A percentile compares a stretch with the other conserved stretches of the same genome.
These are phyloP conservation scores for Lindbergichthys nudifrons DNA, from an alignment of 2,797 vertebrate genomes.

Conservation along the genomic window DNA sequence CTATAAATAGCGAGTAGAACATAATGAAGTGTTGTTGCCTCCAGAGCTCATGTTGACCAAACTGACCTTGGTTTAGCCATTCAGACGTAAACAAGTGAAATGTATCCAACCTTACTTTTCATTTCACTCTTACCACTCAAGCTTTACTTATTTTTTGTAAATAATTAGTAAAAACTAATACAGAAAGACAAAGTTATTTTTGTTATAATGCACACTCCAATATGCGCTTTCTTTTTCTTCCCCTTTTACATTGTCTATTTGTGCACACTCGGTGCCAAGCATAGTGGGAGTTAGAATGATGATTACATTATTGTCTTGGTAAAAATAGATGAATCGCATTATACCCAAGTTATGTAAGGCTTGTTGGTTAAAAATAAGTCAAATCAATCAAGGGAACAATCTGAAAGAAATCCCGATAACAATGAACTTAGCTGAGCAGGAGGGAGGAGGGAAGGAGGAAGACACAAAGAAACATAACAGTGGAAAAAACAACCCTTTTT, in stretches of 20 bases:
- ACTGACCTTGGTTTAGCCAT: conserved; percentile 16
- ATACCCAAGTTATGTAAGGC: neutral
- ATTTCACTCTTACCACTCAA: neutral
- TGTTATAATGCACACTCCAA: neutral
- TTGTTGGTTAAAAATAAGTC: conserved; percentile 1
- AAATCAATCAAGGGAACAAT: conserved; percentile 19
- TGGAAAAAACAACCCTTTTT: conserved; percentile 4
- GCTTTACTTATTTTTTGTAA: neutral
- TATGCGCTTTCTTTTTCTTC: neutral
- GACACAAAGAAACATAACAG: neutral
- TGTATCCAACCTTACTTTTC: neutral
- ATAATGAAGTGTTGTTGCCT: conserved; percentile 41
- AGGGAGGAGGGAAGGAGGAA: conserved; percentile 9
- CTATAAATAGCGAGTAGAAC: conserved; percentile 51
- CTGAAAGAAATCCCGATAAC: conserved; percentile 6
- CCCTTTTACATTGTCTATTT: neutral
- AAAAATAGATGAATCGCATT: neutral
- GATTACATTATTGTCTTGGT: neutral
- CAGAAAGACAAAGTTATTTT: neutral
- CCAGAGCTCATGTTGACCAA: conserved; percentile 19
- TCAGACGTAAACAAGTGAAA: conserved; percentile 33
- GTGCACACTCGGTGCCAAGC: neutral
- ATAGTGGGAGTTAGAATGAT: neutral
- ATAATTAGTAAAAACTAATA: conserved; percentile 6
- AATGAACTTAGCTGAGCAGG: conserved; percentile 14